These are phyloP conservation scores for Neopipo cinnamomea DNA, from an alignment of 2,113 vertebrate genomes.

Conservation along the genomic window DNA sequence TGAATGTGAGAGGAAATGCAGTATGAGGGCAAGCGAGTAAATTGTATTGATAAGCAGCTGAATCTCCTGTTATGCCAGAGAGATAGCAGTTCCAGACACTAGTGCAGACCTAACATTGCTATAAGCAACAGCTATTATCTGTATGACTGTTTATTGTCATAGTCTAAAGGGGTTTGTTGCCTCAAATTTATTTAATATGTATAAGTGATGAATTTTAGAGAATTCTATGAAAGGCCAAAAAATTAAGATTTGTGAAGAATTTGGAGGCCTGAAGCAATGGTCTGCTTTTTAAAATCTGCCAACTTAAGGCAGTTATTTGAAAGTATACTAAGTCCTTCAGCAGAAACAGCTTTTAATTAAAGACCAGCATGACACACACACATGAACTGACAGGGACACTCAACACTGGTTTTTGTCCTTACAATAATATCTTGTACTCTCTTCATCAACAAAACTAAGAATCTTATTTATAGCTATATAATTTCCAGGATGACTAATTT, in stretches of 20 bases:
- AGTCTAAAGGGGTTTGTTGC: neutral
- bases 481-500: neutral
- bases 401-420: neutral
- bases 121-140: neutral
- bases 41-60: neutral
- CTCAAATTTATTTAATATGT: neutral
- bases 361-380: neutral
- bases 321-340: neutral
- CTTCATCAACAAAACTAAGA: neutral
- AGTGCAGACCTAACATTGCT: neutral
- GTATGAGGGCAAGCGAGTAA: neutral
- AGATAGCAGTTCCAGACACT: neutral
- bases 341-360: neutral
- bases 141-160: neutral
- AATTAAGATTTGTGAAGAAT: neutral
- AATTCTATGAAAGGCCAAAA: neutral
- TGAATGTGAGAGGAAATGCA: rapidly evolving
- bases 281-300: neutral
- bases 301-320: neutral
- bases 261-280: neutral
- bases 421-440: neutral
- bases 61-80: neutral
- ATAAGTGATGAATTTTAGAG: neutral
- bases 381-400: neutral
- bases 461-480: neutral